These are phyloP conservation scores for Apomyelois bistriatella DNA, from an alignment of 2,888 invertebrate species.

Conservation along the genomic window DNA sequence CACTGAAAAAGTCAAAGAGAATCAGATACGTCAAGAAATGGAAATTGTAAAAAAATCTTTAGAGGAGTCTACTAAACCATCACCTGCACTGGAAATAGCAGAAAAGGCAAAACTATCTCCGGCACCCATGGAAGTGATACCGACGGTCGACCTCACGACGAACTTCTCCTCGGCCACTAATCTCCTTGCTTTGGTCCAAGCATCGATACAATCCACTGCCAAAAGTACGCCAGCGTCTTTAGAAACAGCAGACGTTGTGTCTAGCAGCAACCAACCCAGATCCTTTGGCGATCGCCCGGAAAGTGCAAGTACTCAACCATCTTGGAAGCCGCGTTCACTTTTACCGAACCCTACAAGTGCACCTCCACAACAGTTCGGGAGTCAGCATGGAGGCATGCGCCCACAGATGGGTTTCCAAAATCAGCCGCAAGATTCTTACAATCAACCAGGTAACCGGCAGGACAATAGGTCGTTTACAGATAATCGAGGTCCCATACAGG, in stretches of 20 bases:
- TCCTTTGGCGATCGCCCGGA: slow-evolving; percentile 61
- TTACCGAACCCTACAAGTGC: slow-evolving; percentile 10
- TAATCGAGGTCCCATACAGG: slow-evolving; percentile 12
- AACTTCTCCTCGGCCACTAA: slow-evolving; percentile 57
- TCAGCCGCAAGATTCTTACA: background rate
- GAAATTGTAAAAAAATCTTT: slow-evolving; percentile 75
- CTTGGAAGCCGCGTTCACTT: slow-evolving; percentile 11
- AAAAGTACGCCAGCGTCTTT: slow-evolving; percentile 22
- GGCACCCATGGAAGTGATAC: slow-evolving; percentile 7
- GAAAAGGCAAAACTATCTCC: slow-evolving; percentile 16
- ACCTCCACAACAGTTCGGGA: background rate
- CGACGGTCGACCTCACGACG: slow-evolving; percentile 28
- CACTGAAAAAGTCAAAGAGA: slow-evolving; percentile 85
- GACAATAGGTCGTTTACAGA: slow-evolving; percentile 15
- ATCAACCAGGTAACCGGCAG: slow-evolving; percentile 6
- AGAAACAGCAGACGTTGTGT: slow-evolving; percentile 38
- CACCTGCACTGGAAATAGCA: slow-evolving; percentile 18
- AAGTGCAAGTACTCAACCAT: slow-evolving; percentile 6
- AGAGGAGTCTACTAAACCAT: slow-evolving; percentile 47
- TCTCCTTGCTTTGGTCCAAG: slow-evolving; percentile 62
- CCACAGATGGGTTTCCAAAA: background rate
- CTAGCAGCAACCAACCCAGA: slow-evolving; percentile 48
- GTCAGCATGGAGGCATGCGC: background rate
- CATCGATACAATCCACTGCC: slow-evolving; percentile 50
- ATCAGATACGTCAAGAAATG: slow-evolving; percentile 78